Evolutionary conservation across 92 coral and sea anemone genomes (phyloP), one percentile per base, ranked within the genome.

Genomic region (Phenganax subtilis): DNA sequence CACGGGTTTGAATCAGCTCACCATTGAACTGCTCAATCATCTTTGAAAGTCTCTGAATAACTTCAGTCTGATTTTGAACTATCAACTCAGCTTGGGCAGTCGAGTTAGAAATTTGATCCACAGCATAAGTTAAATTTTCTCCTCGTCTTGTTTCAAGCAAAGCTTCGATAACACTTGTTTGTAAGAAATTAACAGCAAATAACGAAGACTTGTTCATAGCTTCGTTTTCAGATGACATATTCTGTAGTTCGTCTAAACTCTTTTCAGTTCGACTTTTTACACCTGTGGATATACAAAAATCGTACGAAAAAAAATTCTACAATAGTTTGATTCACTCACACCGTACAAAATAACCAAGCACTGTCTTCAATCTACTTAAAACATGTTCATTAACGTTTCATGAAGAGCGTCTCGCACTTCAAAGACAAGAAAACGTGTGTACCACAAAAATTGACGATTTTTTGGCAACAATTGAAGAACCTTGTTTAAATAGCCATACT

Each of bases 121-220:
- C 83, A 12, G 31, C n/a, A 10, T 14, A 11, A 16, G 55, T 76
- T 76, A 76, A 10, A 28, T 76, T 76, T 30, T 60, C 60, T 59
- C 53, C 81, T 54, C 81, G 64, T n/a, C 25, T 11, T 11, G 64
- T 10, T 76, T 58, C 53, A n/a, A 59, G 31, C 55, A 12, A 30
- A 29, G 83, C 73, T 7, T 79, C 74, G 20, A 59, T 9, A 54
- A 79, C 25, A 51, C 83, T 63, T 51, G 47, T 12, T 52, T 63
- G 54, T 64, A 79, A 51, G 57, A 62, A 65, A 2, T 15, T 10
- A 11, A 79, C 74, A 79, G 74, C 62, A 12, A 3, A 12, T 9
- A 31, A 79, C 3, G 83, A 63, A 15, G 83, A 76, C 9, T 30
- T 64, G 71, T 76, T 57, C 20, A 76, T 58, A 12, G 69, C 61